Evolutionary conservation across 2,113 vertebrate genomes (phyloP).

Genomic region (Brienomyrus longianalis): DNA sequence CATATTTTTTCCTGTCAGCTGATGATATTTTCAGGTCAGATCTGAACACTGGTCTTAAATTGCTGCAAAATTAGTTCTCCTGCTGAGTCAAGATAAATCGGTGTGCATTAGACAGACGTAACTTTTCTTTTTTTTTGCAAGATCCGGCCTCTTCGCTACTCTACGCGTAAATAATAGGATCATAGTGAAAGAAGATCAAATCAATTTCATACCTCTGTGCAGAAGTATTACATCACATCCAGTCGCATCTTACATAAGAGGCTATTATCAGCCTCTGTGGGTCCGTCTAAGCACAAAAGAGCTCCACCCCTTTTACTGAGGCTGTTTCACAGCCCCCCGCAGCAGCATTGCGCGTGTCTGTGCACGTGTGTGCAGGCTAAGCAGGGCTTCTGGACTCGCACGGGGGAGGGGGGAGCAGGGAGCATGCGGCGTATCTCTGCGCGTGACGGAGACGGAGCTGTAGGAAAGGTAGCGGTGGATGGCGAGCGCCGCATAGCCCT

Average conservation of each 20-base stretch:
- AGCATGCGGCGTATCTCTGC: not conserved
- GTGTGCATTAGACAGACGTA: not conserved
- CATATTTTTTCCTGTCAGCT: not conserved
- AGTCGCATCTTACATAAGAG: not conserved
- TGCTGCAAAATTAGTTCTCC: not conserved
- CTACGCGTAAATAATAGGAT: not conserved
- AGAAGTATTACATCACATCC: not conserved
- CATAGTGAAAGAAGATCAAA: not conserved
- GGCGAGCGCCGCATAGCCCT: conserved; percentile 11
- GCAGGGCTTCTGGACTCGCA: not conserved
- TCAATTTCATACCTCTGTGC: not conserved
- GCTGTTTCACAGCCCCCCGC: not conserved
- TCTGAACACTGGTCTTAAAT: not conserved
- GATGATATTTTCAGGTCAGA: not conserved
- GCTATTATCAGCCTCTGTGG: not conserved
- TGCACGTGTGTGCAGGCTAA: conserved; percentile 5
- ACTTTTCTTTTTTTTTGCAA: not conserved
- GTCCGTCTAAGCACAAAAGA: not conserved
- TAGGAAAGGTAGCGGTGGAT: not conserved
- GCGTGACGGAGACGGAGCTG: conserved; percentile 3
- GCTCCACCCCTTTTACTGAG: not conserved
- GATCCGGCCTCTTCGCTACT: not conserved
- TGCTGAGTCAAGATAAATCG: not conserved
- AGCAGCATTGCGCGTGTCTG: conserved; percentile 5
- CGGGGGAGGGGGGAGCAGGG: not conserved